A percentile compares a stretch with the other conserved stretches of the same genome.
Evolutionary conservation across 2,113 vertebrate genomes (phyloP).

Genomic region (Paedocypris sp.): DNA sequence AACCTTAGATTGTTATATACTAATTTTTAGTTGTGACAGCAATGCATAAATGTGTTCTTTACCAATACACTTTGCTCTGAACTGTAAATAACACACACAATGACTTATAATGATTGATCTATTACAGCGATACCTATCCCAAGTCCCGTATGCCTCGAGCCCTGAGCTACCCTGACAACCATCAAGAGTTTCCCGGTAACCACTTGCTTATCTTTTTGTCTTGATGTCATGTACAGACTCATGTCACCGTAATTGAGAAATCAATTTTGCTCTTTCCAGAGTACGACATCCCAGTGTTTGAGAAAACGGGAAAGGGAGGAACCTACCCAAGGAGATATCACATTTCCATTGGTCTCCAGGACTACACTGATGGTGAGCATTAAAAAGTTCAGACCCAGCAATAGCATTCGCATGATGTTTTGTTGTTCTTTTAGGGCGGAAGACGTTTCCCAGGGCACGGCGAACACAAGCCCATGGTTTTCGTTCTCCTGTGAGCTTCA

Average conservation of each 20-base stretch:
- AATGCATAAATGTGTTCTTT: no score
- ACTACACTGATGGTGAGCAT: constrained; percentile 84
- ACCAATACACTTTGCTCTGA: no score
- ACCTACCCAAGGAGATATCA: constrained; percentile 92
- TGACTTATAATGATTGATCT: neutral
- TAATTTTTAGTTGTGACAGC: no score
- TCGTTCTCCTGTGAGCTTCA: constrained; percentile 87
- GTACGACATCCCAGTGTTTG: constrained; percentile 90
- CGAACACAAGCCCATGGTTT: constrained; percentile 86
- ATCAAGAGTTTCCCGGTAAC: constrained; percentile 92
- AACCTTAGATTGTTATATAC: no score
- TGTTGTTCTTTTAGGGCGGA: constrained; percentile 66
- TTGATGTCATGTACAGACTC: neutral
- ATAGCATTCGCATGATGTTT: neutral
- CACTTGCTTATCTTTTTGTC: neutral
- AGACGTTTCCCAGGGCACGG: constrained; percentile 91
- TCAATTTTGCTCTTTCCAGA: constrained; percentile 63
- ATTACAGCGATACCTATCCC: constrained; percentile 79
- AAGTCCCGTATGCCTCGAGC: constrained; percentile 95
- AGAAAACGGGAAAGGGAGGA: constrained; percentile 93
- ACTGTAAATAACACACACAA: no score
- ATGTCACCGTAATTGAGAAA: neutral
- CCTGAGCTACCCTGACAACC: constrained; percentile 98
- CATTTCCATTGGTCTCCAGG: constrained; percentile 82
- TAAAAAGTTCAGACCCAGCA: neutral